phyloP scores from a whole-genome alignment of 2,888 invertebrate species.

The Cheilosia urbana region DNA sequence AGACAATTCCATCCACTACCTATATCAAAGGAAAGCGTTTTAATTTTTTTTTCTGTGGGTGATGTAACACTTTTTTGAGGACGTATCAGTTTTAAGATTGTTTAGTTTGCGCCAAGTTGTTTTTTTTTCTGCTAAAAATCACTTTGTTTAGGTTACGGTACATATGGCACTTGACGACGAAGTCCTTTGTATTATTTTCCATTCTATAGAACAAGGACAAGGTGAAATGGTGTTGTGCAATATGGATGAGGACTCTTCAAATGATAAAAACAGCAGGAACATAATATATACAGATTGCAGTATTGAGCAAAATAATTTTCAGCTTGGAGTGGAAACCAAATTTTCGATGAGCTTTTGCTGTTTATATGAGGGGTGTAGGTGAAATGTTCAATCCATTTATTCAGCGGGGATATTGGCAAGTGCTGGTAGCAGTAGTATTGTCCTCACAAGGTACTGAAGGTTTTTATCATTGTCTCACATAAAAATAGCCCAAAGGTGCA shows the following conservation, averaged over 20 bases:
- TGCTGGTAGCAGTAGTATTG: no score
- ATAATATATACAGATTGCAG: no score
- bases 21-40: neutral
- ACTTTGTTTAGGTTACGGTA: neutral
- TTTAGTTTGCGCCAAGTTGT: neutral
- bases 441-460: no score
- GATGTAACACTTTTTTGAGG: neutral
- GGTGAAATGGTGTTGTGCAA: neutral
- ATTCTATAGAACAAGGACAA: slow-evolving; percentile 7
- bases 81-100: neutral
- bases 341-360: no score
- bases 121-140: neutral
- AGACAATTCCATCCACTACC: neutral
- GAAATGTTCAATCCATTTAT: no score
- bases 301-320: neutral
- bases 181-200: neutral
- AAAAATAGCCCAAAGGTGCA: no score
- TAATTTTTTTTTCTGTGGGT: neutral
- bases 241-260: neutral
- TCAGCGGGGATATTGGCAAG: no score
- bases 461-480: no score
- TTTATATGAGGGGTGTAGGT: no score
- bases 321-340: no score
- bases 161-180: neutral
- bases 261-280: no score